phyloP scores from a whole-genome alignment of 2,888 invertebrate genomes.

The Pristionchus maxplancki region DNA sequence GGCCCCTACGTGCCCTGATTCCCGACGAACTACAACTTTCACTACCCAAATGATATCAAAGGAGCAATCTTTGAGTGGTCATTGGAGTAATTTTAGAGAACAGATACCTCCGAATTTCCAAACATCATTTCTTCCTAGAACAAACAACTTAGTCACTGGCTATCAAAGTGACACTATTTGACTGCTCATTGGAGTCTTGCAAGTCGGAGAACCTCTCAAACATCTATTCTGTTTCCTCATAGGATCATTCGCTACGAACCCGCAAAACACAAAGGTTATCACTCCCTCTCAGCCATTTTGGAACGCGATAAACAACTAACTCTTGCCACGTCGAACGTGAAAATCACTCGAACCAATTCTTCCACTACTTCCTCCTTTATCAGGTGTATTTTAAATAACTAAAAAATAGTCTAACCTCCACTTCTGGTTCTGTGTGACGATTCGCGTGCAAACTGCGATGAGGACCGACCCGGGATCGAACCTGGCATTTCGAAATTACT shows the following conservation, averaged over 20 bases:
- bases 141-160: too few species aligned
- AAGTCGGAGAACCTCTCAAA: neutral
- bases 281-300: neutral
- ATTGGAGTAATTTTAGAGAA: too few species aligned
- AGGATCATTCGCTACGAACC: neutral
- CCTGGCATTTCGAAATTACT: neutral
- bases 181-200: neutral
- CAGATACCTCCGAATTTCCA: too few species aligned
- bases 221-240: neutral
- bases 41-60: neutral
- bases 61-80: neutral
- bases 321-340: neutral
- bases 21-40: neutral
- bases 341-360: neutral
- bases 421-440: slow-evolving; percentile 30
- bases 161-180: too few species aligned
- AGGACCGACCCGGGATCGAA: slow-evolving; percentile 11
- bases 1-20: neutral
- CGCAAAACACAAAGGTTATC: neutral
- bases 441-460: neutral
- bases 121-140: too few species aligned
- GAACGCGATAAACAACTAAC: neutral
- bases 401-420: neutral
- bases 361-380: neutral
- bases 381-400: neutral